Evolutionary conservation across 2,797 vertebrate species (phyloP).

Genomic region (Lophotriccus pileatus): DNA sequence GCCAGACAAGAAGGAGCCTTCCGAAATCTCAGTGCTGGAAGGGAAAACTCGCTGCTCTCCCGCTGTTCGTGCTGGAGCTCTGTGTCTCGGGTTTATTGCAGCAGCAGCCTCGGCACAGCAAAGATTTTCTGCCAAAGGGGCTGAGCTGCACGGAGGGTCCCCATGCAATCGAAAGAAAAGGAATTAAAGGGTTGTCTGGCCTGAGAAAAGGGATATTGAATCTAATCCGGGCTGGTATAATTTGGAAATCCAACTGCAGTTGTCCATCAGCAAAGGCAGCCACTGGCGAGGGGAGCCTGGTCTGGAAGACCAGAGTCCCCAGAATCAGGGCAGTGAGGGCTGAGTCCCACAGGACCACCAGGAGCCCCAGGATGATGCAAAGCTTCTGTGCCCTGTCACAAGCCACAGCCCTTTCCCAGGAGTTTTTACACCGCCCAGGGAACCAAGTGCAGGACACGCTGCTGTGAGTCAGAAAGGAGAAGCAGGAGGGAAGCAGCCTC

Average conservation of each 20-base stretch:
- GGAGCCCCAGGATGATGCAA: accelerated
- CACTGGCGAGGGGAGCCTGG: neutral
- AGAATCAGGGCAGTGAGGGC: neutral
- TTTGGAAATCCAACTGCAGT: constrained; percentile 43
- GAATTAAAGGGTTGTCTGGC: constrained; percentile 31
- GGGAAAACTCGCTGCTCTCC: neutral
- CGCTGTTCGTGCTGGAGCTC: neutral
- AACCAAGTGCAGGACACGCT: accelerated
- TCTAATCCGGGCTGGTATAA: neutral
- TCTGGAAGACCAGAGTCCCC: accelerated
- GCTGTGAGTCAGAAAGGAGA: accelerated
- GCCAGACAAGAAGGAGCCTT: constrained; percentile 42
- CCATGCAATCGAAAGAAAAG: constrained; percentile 10
- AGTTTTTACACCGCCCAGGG: accelerated
- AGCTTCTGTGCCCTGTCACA: neutral
- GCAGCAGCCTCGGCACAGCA: neutral
- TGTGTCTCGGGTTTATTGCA: neutral
- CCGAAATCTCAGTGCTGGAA: constrained; percentile 10
- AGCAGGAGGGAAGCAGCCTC: neutral
- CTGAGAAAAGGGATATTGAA: constrained; percentile 26
- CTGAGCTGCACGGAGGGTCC: neutral
- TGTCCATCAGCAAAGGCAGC: neutral
- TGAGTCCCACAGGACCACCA: neutral
- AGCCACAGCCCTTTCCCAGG: neutral
- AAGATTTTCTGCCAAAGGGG: constrained; percentile 43